Evolutionary conservation across 2,113 vertebrate species (phyloP).

Genomic region (Microcebus tavaratra): DNA sequence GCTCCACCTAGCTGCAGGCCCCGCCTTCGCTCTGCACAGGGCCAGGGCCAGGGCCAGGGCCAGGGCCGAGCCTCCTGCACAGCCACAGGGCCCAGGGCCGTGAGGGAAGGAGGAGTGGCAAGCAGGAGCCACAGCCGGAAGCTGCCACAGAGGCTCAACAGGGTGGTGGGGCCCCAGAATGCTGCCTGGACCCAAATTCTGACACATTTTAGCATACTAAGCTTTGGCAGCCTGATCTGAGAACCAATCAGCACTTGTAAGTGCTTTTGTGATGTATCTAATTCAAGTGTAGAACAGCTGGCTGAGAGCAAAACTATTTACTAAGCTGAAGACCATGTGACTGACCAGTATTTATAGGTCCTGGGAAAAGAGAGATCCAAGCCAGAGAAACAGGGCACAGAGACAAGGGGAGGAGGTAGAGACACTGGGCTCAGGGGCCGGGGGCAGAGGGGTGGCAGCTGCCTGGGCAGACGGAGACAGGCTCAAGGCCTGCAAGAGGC

Average conservation of each 20-base stretch:
- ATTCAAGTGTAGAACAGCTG: neutral
- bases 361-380: neutral
- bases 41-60: too few relatives aligned
- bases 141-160: neutral
- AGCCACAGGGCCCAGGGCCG: neutral
- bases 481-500: neutral
- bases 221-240: neutral
- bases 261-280: neutral
- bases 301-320: neutral
- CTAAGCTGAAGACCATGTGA: neutral
- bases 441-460: neutral
- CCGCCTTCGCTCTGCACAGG: neutral
- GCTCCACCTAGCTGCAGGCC: too few relatives aligned
- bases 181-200: neutral
- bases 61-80: neutral
- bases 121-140: neutral
- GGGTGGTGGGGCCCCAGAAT: too few relatives aligned
- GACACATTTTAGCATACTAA: neutral
- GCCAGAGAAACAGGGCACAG: neutral
- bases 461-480: neutral
- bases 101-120: accelerated
- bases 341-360: neutral
- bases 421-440: neutral
- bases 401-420: too few relatives aligned
- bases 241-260: neutral